Conservation (phyloP, 1,140 invertebrate species). For the Babylonia areolata region DNA sequence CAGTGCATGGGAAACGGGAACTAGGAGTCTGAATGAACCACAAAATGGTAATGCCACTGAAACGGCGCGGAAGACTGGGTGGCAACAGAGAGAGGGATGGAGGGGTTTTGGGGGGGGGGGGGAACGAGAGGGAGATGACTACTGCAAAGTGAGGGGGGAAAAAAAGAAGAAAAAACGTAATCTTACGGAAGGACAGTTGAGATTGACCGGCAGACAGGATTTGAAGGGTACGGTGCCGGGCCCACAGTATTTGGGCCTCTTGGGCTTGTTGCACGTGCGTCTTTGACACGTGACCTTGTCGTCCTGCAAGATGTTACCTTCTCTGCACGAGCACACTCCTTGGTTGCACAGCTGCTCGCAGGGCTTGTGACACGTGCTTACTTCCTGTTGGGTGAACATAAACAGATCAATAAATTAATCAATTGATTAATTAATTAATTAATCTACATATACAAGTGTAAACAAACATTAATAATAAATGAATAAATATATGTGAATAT, state of each 20-base stretch:
- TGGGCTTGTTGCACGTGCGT: slow-evolving; percentile 30
- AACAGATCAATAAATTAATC: too few relatives aligned
- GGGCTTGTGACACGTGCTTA: slow-evolving; percentile 40
- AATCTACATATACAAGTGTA: too few relatives aligned
- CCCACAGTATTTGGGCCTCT: slow-evolving; percentile 36
- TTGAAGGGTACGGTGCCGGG: not conserved
- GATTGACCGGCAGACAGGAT: slow-evolving; percentile 39
- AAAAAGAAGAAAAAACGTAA: not conserved
- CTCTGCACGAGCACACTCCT: slow-evolving; percentile 44
- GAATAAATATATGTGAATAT: too few relatives aligned
- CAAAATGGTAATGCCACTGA: too few relatives aligned
- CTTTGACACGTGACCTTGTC: slow-evolving; percentile 45
- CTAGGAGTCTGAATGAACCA: too few relatives aligned
- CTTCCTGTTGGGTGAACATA: slow-evolving; percentile 34
- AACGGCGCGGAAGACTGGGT: too few relatives aligned
- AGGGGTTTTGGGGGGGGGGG: too few relatives aligned
- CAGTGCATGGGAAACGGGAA: too few relatives aligned
- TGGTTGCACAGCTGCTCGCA: slow-evolving; percentile 52
- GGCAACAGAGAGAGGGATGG: too few relatives aligned
- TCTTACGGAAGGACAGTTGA: slow-evolving; percentile 28
- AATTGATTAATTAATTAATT: too few relatives aligned
- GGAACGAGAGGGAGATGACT: not conserved
- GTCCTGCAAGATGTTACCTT: slow-evolving; percentile 33
- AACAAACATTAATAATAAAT: too few relatives aligned
- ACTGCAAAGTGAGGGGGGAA: slow-evolving; percentile 1